Evolutionary conservation across 2,113 vertebrate species (phyloP).

Genomic region (Hepsetus odoe): DNA sequence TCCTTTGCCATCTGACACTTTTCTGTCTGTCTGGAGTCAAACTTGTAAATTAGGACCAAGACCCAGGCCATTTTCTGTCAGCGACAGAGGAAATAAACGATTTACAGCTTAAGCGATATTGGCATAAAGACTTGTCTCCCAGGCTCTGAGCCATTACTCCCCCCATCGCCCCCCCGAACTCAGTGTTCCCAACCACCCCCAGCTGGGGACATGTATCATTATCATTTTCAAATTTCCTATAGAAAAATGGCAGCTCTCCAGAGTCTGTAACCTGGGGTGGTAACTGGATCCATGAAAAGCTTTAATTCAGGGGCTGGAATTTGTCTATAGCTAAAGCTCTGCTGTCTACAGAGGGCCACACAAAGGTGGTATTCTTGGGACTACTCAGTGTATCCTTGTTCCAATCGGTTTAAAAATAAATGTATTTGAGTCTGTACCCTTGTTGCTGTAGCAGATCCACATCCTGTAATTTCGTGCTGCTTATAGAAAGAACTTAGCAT

Average conservation of each 20-base stretch:
- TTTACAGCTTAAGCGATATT: conserved; percentile 34
- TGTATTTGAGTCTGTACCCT: conserved; percentile 33
- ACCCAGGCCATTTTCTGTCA: conserved; percentile 23
- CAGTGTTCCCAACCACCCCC: not conserved
- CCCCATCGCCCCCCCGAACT: not conserved
- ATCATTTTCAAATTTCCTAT: conserved; percentile 60
- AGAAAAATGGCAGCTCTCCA: conserved; percentile 47
- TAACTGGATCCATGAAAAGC: conserved; percentile 60
- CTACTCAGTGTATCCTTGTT: conserved; percentile 54
- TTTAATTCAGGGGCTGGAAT: conserved; percentile 54
- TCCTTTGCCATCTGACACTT: not conserved
- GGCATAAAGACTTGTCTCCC: conserved; percentile 5
- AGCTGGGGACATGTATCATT: conserved; percentile 52
- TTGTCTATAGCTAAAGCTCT: conserved; percentile 47
- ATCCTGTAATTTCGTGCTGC: conserved; percentile 33
- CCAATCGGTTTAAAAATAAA: conserved; percentile 51
- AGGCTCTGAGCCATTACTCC: conserved; percentile 1
- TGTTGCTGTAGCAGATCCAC: conserved; percentile 34
- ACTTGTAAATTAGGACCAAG: not conserved
- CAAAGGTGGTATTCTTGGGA: conserved; percentile 58
- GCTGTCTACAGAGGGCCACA: conserved; percentile 34
- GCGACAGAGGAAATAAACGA: conserved; percentile 26
- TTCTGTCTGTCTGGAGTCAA: not conserved
- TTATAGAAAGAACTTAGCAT: not conserved
- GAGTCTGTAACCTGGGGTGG: conserved; percentile 46